Evolutionary conservation across 1,140 invertebrate genomes (phyloP).

Genomic region (Arion vulgaris): DNA sequence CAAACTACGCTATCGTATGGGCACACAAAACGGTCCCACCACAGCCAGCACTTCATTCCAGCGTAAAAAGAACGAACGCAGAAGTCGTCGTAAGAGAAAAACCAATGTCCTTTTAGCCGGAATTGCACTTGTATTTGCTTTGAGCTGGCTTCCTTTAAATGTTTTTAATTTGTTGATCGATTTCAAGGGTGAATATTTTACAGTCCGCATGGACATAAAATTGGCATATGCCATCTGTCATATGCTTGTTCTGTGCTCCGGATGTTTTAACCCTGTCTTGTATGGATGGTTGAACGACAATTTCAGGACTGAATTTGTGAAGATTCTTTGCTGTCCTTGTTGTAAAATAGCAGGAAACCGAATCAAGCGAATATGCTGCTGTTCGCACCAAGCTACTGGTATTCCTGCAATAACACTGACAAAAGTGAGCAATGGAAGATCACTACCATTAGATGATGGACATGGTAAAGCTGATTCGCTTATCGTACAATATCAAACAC

Average conservation of each 20-base stretch:
- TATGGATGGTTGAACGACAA: slow-evolving; percentile 81
- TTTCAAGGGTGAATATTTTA: slow-evolving; percentile 73
- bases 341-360: slow-evolving; percentile 46
- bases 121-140: slow-evolving; percentile 87
- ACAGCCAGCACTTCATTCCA: slow-evolving; percentile 48
- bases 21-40: slow-evolving; percentile 46
- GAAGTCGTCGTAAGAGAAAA: slow-evolving; percentile 78
- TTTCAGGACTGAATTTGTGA: slow-evolving; percentile 77
- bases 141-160: slow-evolving; percentile 90
- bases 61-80: slow-evolving; percentile 49
- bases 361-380: slow-evolving; percentile 41
- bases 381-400: slow-evolving; percentile 20
- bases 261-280: slow-evolving; percentile 88
- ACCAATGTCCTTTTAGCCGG: slow-evolving; percentile 86
- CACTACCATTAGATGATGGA: slow-evolving; percentile 7
- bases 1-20: slow-evolving; percentile 75
- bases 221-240: slow-evolving; percentile 83
- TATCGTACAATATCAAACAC: slow-evolving; percentile 23
- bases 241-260: slow-evolving; percentile 85
- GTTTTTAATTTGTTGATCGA: slow-evolving; percentile 87
- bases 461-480: slow-evolving; percentile 12
- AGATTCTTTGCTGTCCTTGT: slow-evolving; percentile 63
- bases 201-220: slow-evolving; percentile 51
- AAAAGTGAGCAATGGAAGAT: slow-evolving; percentile 45
- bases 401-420: slow-evolving; percentile 56